Evolutionary conservation across 2,113 vertebrate genomes (phyloP).

Genomic region (Otis tarda): DNA sequence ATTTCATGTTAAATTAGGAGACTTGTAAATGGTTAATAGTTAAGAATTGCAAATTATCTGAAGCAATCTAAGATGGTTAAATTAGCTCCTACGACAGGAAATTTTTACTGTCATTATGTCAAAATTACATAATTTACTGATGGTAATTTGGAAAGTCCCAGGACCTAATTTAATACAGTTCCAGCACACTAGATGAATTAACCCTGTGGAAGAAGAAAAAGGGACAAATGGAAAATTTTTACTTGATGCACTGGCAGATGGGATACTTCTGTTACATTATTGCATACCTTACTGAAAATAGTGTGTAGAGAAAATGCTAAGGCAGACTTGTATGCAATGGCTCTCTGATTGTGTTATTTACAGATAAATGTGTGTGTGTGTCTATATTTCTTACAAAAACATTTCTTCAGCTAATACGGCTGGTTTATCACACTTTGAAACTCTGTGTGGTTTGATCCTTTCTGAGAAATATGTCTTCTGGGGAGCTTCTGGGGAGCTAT

Average conservation of each 20-base stretch:
- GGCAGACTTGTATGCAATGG: background rate
- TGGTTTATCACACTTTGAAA: background rate
- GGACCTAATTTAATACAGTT: slow-evolving; percentile 26
- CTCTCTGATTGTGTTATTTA: background rate
- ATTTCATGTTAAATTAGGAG: slow-evolving; percentile 7
- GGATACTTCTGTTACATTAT: background rate
- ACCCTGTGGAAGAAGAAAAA: slow-evolving; percentile 7
- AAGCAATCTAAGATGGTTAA: slow-evolving; percentile 34
- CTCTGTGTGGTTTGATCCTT: background rate
- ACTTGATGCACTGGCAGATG: background rate
- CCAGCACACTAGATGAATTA: background rate
- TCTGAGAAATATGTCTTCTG: background rate
- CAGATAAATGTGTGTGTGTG: accelerated
- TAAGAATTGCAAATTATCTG: slow-evolving; percentile 44
- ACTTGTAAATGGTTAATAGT: slow-evolving; percentile 39
- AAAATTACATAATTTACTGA: slow-evolving; percentile 19
- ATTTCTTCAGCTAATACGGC: background rate
- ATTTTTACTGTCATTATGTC: background rate
- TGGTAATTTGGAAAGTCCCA: slow-evolving; percentile 17
- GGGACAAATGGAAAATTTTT: background rate
- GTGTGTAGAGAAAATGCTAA: background rate
- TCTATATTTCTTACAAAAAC: background rate
- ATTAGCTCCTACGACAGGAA: slow-evolving; percentile 26
- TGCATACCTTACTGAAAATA: background rate
- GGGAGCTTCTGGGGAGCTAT: background rate